Base-by-base conservation (phyloP, 2,888 invertebrate species). In the Galeruca laticollis region DNA sequence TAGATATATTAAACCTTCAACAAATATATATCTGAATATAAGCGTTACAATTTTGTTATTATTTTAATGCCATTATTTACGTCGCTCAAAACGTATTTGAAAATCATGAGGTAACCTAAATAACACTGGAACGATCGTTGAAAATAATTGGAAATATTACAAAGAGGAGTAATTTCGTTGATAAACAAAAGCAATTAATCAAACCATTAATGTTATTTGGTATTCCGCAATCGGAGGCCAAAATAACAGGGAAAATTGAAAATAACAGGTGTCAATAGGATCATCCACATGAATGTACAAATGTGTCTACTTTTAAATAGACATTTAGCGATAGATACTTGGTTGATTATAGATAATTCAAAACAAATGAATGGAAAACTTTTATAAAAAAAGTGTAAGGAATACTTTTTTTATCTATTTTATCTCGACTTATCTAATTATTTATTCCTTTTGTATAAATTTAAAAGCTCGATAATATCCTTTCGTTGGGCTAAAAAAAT, bases 181-280 rank as follows among this genome's bases (percentile, higher is more conserved):
- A 83, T 84, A 83, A 84, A 84, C 83, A 83, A 84, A 83, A 84
- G 83, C 84, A 83, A 85, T 85, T 84, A 84, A 84, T 84, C 84
- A 84, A 83, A 82, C 82, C 82, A 81, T 81, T 83, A 82, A 81
- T 82, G 82, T 83, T 84, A 83, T 84, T 84, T 82, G 77, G 78
- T 80, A 80, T 81, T 81, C 80, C 82, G 80, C 82, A 83, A 83
- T 81, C 79, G 79, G 77, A 78, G 78, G 79, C 78, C 78, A 79
- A 82, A 83, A 83, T 81, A 83, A 81, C 80, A 78, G 74, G 79
- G 82, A 81, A 84, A 83, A 84, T 84, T 84, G 84, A 84, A 85
- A 85, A 84, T 84, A 84, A 84, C 84, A 84, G 84, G 83, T 83
- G 84, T 83, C 83, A 80, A 47, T 47, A 15, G 18, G 79, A 70